Percentiles rank a stretch among this genome's conserved stretches.
phyloP scores from a whole-genome alignment of 30 jellyfish, hydroid and myxozoan species.

The Mastigias papua region DNA sequence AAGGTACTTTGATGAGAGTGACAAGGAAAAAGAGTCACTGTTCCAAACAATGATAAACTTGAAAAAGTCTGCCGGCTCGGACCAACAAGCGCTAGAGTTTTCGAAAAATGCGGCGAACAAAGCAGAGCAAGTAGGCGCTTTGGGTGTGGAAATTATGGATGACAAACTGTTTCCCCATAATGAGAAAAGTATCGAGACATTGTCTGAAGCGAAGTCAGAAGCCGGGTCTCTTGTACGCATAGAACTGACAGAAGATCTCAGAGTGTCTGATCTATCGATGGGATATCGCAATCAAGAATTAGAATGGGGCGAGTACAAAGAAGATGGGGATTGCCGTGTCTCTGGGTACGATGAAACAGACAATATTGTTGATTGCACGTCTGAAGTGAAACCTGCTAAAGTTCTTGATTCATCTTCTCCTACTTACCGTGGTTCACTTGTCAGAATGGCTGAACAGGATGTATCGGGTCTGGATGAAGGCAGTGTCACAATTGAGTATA shows the following conservation, averaged over 20 bases:
- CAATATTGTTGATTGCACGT: not conserved
- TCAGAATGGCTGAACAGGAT: not conserved
- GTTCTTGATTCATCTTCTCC: not conserved
- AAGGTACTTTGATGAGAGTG: conserved; percentile 3
- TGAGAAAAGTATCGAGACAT: not conserved
- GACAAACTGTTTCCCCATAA: conserved; percentile 22
- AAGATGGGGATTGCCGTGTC: not conserved
- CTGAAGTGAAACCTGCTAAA: not conserved
- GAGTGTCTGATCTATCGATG: conserved; percentile 25
- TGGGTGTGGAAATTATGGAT: conserved; percentile 13
- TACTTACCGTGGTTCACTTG: not conserved
- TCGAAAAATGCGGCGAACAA: conserved; percentile 31
- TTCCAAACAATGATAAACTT: conserved; percentile 34
- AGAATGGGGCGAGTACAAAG: not conserved
- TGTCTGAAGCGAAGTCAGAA: not conserved
- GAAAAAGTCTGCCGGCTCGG: conserved; percentile 36
- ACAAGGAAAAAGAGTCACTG: conserved; percentile 41
- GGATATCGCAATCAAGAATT: not conserved
- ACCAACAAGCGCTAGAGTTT: conserved; percentile 15
- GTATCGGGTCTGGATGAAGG: conserved; percentile 18
- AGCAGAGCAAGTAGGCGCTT: conserved; percentile 2
- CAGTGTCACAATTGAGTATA: not conserved
- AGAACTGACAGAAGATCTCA: conserved; percentile 19
- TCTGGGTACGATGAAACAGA: conserved; percentile 35
- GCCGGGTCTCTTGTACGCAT: conserved; percentile 1